phyloP scores from a whole-genome alignment of 2,113 vertebrate species.

The Megalops atlanticus region DNA sequence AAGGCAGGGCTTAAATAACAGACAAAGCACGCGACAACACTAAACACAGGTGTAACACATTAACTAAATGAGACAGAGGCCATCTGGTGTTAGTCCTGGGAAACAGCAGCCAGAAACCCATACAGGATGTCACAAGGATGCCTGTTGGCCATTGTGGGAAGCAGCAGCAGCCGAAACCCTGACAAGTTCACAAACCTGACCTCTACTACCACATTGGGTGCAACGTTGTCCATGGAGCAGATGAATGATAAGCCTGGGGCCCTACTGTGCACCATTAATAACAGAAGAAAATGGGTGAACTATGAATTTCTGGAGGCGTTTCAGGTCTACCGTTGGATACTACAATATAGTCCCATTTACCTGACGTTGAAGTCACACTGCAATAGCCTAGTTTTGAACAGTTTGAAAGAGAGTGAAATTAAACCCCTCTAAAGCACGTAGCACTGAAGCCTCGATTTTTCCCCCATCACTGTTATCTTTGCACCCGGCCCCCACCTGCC shows the following conservation, averaged over 20 bases:
- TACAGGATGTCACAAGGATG: no score
- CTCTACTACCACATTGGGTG: background rate
- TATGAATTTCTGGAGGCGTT: background rate
- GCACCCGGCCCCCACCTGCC: background rate
- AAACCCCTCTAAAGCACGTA: background rate
- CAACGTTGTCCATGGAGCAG: background rate
- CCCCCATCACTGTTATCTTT: background rate
- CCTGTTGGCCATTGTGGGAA: no score
- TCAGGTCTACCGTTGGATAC: background rate
- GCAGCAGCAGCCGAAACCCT: no score
- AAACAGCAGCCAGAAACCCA: no score
- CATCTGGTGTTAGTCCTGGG: no score
- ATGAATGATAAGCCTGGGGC: background rate
- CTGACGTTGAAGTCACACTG: background rate
- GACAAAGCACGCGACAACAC: no score
- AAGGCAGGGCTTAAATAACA: no score
- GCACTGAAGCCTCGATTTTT: slow-evolving; percentile 10
- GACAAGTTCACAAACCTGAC: background rate
- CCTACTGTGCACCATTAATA: no score
- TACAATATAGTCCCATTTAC: background rate
- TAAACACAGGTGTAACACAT: no score
- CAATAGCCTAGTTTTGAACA: background rate
- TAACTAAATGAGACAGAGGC: no score
- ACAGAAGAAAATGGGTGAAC: no score
- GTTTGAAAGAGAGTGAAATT: background rate